Evolutionary conservation across 2,888 invertebrate species (phyloP), one percentile per base, ranked within the genome.

Genomic region (Allolobophora icterica): DNA sequence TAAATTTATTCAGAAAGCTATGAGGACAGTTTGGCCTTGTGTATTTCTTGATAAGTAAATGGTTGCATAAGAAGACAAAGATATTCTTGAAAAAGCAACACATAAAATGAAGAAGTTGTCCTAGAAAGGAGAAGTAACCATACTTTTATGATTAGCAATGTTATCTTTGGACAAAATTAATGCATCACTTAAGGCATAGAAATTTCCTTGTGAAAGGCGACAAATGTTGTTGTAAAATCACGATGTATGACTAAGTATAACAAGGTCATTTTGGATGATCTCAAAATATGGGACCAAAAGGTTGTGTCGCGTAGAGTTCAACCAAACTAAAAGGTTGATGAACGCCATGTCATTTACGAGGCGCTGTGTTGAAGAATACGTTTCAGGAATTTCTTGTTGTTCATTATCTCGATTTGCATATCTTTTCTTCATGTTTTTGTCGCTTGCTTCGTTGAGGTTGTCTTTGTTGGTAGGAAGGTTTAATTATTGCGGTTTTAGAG

Each of bases 361-460:
- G 1, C 30, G 71, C 71, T 71, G 71, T 17, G 30, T 71, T 71
- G 71, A 71, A 71, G 71, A n/a, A 71, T 13, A 71, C 71, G 71
- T 71, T 71, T 71, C 71, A 71, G 71, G 71, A 71, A 71, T 71
- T 71, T 71, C 71, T 71, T 71, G 71, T 71, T 71, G 71, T 71
- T 71, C 30, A n/a, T 71, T 71, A 71, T 71, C 71, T 71, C 71
- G n/a, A 71, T 71, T 71, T 71, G 71, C 71, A 71, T 71, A 71
- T 71, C 71, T 71, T 71, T 71, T n/a, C 71, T 71, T 71, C 71
- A 71, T n/a, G n/a, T 71, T 71, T 71, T n/a, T 71, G 71, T 71
- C 71, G 71, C n/a, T 71, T 71, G 71, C 3, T 71, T n/a, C 71
- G 0, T 71, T 71, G n/a, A 71, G 71, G 71, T 71, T 71, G 71